Base-by-base conservation (phyloP, 2,797 vertebrate species). In the Tympanoctomys barrerae region DNA sequence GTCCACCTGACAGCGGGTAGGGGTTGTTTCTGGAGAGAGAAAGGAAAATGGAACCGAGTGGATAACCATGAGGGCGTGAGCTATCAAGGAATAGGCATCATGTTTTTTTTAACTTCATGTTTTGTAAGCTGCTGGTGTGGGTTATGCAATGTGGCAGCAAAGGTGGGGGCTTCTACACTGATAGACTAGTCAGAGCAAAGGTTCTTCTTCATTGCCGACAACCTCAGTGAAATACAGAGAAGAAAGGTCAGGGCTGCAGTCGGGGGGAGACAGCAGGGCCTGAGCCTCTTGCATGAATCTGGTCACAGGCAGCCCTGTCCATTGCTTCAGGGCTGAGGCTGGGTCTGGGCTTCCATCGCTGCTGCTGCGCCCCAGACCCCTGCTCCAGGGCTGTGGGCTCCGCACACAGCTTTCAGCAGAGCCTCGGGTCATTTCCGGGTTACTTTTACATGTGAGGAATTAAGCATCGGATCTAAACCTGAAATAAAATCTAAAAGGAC, bases 391-490 rank as follows among this genome's bases (percentile, higher is more conserved):
- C 11, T 64, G 54, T 18, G 61, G 86, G 2, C 16, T 62, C 70
- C 71, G 36, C 0, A 5, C 0, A 5, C 14, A 1, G 52, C 46
- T 54, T 71, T 84, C 19, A 33, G 73, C 26, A 73, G 88, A 61
- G 83, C 21, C 24, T 78, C 77, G 10, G 22, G n/a, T 96, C 39
- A 64, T 88, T 90, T 46, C 28, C 36, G 75, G 70, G 16, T 81
- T 90, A 22, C 24, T 88, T 90, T 75, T 54, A 68, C 83, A 87
- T 68, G 70, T 75, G 84, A 68, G 42, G 81, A 75, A 52, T 86
- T 61, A 94, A 80, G 89, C 14, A 42, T 87, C 3, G 2, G n/a
- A 36, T 70, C 33, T 70, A 70, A 68, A 36, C 33, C 33, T 70
- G 33, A 36, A 70, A 70, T 86, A 62, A 73, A 24, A 86, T 87